A percentile compares a stretch with the other conserved stretches of the same genome.
Conservation (phyloP, 2,797 vertebrate species). For the Hydrolagus colliei region DNA sequence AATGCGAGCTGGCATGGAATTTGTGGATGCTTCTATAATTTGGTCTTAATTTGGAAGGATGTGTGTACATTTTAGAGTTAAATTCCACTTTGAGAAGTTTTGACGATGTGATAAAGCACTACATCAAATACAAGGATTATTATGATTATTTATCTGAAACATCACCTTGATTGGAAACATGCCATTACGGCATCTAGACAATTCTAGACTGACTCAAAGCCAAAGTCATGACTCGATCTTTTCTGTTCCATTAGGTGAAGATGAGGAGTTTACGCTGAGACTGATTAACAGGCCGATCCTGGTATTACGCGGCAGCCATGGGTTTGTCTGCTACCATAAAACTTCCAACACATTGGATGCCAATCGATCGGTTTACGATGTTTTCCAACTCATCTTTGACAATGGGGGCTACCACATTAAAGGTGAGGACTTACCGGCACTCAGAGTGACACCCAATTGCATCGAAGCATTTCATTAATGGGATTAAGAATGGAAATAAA, state of each 20-base stretch:
- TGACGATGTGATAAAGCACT: no score
- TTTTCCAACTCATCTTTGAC: constrained; percentile 79
- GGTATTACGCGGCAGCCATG: constrained; percentile 83
- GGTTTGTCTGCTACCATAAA: constrained; percentile 87
- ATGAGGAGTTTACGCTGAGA: constrained; percentile 79
- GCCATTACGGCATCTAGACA: background rate
- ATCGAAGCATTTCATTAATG: no score
- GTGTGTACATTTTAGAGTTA: no score
- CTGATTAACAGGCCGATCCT: constrained; percentile 89
- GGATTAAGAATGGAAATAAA: no score
- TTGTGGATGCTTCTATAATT: no score
- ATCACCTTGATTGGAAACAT: background rate
- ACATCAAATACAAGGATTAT: no score
- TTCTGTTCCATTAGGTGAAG: constrained; percentile 60
- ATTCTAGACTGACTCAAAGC: background rate
- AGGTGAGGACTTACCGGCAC: constrained; percentile 54
- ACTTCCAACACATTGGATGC: constrained; percentile 84
- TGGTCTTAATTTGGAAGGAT: no score
- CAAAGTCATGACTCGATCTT: constrained; percentile 1
- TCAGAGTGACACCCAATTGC: background rate
- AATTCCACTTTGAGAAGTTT: no score
- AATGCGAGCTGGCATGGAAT: no score
- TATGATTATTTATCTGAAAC: no score
- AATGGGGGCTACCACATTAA: constrained; percentile 85
- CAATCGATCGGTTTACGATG: constrained; percentile 85